Evolutionary conservation across 2,797 vertebrate species (phyloP), one percentile per base, ranked within the genome.

Genomic region (Diplodus puntazzo): DNA sequence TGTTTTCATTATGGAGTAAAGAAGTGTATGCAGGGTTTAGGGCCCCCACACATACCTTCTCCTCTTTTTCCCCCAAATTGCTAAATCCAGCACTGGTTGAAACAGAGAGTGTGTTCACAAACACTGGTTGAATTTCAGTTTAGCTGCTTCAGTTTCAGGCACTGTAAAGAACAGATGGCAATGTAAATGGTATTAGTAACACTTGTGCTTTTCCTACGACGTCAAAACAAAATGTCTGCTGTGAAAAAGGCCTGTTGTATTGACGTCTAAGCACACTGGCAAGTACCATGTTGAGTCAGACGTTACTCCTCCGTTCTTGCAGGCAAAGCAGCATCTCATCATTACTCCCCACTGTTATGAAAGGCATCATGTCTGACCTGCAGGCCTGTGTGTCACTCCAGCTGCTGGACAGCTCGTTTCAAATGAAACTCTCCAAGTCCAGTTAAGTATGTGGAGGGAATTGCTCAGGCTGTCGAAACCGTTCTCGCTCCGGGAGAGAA

Each of bases 401-500:
- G 5, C 5, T 27, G 70, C 13, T 1, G 20, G 73, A 71, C 46
- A 11, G 43, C 66, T 78, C 60, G 34, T 76, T 74, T 84, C 64
- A 67, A 75, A 79, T 10, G 1, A 71, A 73, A 57, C 18, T 54
- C 71, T 75, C 75, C 25, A 63, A 69, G 75, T 82, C 49, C 18
- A 66, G 55, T 67, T 75, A 68, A 73, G 70, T 30, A 55, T 34
- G 60, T 57, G 67, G 60, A 17, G 77, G 62, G 77, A 81, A 60
- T 64, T n/a, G 30, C 72, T 73, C 16, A 0, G 49, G 21, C 69
- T 34, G 50, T 48, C 77, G 61, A 79, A 55, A 48, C 21, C 6
- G 21, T 60, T 55, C 55, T 75, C 5, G 17, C 27, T 53, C 34
- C 55, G 8, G 63, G 27, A 4, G 53, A 69, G 57, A 83, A 79